phyloP scores from a whole-genome alignment of 2,797 vertebrate genomes.

The Paratrypauchen microcephalus region DNA sequence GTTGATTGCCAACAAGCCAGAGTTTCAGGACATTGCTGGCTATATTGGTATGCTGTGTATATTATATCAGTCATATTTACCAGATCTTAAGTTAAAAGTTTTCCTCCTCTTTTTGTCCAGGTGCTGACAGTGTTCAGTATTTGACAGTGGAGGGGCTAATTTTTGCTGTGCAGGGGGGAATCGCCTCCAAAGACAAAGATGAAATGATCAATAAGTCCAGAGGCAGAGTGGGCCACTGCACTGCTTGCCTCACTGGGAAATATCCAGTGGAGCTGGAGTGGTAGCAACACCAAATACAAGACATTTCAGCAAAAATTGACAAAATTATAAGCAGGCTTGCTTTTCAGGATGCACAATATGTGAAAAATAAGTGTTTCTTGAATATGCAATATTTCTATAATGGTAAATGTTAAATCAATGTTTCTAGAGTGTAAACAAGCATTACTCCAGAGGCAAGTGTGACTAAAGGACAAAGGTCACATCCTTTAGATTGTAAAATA shows the following conservation, averaged over 20 bases:
- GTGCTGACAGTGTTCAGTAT: slow-evolving; percentile 93
- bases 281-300: slow-evolving; percentile 64
- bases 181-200: slow-evolving; percentile 74
- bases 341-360: background rate
- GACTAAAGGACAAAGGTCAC: background rate
- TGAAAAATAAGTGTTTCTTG: background rate
- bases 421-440: background rate
- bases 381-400: background rate
- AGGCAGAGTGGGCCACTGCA: slow-evolving; percentile 86
- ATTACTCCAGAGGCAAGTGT: background rate
- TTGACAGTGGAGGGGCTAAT: slow-evolving; percentile 93
- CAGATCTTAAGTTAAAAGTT: background rate
- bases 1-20: slow-evolving; percentile 95
- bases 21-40: slow-evolving; percentile 90
- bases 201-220: slow-evolving; percentile 60
- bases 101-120: slow-evolving; percentile 60
- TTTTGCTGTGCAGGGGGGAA: slow-evolving; percentile 88
- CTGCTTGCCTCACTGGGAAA: slow-evolving; percentile 92
- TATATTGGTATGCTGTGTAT: slow-evolving; percentile 84
- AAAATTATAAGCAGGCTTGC: background rate
- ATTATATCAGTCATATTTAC: background rate
- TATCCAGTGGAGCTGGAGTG: slow-evolving; percentile 95
- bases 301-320: background rate
- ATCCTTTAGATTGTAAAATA: background rate
- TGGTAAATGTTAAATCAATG: background rate